phyloP scores from a whole-genome alignment of 2,888 invertebrate species.

The Drosophila mimica region DNA sequence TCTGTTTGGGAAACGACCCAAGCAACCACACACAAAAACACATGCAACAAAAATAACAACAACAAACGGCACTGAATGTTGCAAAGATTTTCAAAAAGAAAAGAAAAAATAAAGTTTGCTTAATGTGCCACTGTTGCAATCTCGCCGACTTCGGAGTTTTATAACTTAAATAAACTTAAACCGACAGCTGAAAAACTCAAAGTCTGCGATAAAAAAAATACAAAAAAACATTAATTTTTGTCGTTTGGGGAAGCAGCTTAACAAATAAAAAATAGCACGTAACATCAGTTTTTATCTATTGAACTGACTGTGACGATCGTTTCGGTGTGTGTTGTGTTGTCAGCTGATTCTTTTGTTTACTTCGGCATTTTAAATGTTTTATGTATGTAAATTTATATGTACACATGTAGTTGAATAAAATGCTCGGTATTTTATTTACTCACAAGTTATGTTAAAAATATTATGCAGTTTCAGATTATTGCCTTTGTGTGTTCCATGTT shows the following conservation, averaged over 20 bases:
- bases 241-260: slow-evolving; percentile 44
- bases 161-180: slow-evolving; percentile 48
- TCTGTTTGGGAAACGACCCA: slow-evolving; percentile 53
- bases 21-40: slow-evolving; percentile 31
- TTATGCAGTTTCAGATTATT: slow-evolving; percentile 28
- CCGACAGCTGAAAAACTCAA: slow-evolving; percentile 34
- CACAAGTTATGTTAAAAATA: slow-evolving; percentile 17
- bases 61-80: slow-evolving; percentile 39
- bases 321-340: slow-evolving; percentile 15
- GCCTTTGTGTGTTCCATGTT: not conserved
- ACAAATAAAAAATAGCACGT: slow-evolving; percentile 51
- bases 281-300: slow-evolving; percentile 45
- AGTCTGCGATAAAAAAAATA: slow-evolving; percentile 19
- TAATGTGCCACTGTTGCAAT: slow-evolving; percentile 77
- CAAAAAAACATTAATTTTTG: slow-evolving; percentile 15
- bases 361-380: slow-evolving; percentile 1
- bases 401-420: not conserved
- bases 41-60: slow-evolving; percentile 14
- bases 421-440: slow-evolving; percentile 17
- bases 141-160: slow-evolving; percentile 40
- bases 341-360: slow-evolving; percentile 40
- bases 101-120: slow-evolving; percentile 45
- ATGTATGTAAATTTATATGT: not conserved
- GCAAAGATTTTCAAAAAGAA: slow-evolving; percentile 31
- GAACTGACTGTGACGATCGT: slow-evolving; percentile 11